Evolutionary conservation across 2,888 invertebrate species (phyloP).

Genomic region (Cynaeus angustus): DNA sequence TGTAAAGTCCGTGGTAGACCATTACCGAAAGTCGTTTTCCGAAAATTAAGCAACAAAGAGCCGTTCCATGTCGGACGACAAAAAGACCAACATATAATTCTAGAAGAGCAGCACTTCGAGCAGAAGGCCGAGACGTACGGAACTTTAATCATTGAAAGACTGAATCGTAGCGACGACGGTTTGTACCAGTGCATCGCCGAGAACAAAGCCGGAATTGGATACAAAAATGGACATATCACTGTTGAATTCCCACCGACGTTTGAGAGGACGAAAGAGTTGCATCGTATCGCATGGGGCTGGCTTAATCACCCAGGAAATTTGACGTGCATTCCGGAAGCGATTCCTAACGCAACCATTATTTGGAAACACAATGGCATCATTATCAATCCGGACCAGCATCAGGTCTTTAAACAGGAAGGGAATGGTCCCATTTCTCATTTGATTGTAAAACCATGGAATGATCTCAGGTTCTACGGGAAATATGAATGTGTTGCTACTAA

Average conservation of each 20-base stretch:
- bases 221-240: conserved; percentile 86
- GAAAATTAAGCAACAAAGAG: conserved; percentile 80
- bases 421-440: conserved; percentile 83
- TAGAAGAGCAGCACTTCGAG: conserved; percentile 75
- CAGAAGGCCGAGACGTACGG: conserved; percentile 78
- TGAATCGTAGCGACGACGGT: conserved; percentile 86
- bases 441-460: conserved; percentile 79
- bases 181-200: conserved; percentile 90
- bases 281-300: conserved; percentile 90
- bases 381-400: conserved; percentile 54
- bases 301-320: conserved; percentile 86
- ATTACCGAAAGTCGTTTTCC: conserved; percentile 85
- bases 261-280: conserved; percentile 79
- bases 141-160: conserved; percentile 79
- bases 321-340: conserved; percentile 88
- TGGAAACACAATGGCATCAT: conserved; percentile 78
- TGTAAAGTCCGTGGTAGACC: conserved; percentile 90
- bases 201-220: conserved; percentile 83
- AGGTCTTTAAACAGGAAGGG: conserved; percentile 60
- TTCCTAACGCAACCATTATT: conserved; percentile 93
- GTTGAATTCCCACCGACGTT: conserved; percentile 90
- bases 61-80: conserved; percentile 78
- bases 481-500: conserved; percentile 91
- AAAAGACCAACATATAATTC: conserved; percentile 77
- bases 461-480: conserved; percentile 79